Conservation (phyloP, 1,140 invertebrate genomes). For the Ectropis grisescens region DNA sequence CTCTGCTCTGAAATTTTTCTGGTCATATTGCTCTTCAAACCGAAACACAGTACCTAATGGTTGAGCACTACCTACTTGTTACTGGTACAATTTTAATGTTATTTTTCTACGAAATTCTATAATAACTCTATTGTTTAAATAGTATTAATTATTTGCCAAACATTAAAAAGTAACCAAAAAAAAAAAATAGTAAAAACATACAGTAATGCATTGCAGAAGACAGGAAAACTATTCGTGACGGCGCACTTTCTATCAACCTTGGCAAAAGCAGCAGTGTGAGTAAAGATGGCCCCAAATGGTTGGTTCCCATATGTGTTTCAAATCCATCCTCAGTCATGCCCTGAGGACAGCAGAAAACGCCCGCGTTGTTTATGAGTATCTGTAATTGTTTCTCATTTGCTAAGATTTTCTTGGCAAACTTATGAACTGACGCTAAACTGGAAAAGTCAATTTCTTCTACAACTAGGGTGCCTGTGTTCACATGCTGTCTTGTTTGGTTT, state of each 20-base stretch:
- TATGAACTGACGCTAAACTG: constrained; percentile 79
- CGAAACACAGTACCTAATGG: too few species aligned
- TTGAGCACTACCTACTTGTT: too few species aligned
- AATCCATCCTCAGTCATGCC: constrained; percentile 74
- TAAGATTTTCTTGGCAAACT: constrained; percentile 70
- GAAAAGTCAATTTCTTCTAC: constrained; percentile 82
- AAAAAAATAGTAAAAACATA: too few species aligned
- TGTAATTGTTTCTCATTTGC: constrained; percentile 65
- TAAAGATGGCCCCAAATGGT: constrained; percentile 79
- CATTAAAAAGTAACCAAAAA: too few species aligned
- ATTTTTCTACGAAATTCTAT: too few species aligned
- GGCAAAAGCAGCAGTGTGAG: constrained; percentile 76
- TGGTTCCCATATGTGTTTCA: constrained; percentile 76
- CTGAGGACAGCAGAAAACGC: constrained; percentile 68
- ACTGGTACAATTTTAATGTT: too few species aligned
- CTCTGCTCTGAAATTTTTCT: too few species aligned
- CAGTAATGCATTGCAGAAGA: too few species aligned
- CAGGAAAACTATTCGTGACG: constrained; percentile 76
- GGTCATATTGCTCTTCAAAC: too few species aligned
- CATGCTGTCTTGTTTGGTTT: constrained; percentile 28
- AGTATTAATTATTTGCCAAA: too few species aligned
- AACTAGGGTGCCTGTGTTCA: constrained; percentile 51
- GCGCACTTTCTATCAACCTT: constrained; percentile 62
- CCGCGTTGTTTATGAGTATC: constrained; percentile 81
- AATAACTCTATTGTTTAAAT: too few species aligned